These are phyloP conservation scores for Thamnophis sirtalis DNA, from an alignment of 2,113 vertebrate species.

Conservation along the genomic window DNA sequence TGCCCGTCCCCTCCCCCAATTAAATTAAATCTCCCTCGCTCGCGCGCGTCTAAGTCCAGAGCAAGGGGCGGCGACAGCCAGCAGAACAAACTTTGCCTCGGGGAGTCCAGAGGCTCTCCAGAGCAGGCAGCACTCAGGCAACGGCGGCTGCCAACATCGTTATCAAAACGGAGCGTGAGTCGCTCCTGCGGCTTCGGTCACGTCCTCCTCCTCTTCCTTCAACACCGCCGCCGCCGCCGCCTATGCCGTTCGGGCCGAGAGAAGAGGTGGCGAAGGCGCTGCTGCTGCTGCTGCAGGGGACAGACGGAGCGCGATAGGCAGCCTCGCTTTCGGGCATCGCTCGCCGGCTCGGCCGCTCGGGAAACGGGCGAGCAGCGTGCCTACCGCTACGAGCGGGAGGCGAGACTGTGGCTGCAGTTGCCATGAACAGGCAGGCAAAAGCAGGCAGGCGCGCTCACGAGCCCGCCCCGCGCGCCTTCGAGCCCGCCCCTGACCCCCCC, in stretches of 20 bases:
- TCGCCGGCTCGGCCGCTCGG: background rate
- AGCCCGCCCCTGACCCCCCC: background rate
- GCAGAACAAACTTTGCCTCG: background rate
- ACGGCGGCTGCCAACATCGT: background rate
- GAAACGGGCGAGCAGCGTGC: background rate
- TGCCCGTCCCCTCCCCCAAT: background rate
- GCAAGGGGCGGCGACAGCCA: background rate
- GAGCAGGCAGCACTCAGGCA: too few relatives aligned
- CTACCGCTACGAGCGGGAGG: conserved; percentile 33
- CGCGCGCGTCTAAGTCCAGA: background rate
- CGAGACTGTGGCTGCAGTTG: conserved; percentile 48
- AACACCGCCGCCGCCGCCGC: background rate
- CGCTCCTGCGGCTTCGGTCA: background rate
- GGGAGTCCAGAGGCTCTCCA: background rate
- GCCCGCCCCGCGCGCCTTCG: conserved; percentile 54
- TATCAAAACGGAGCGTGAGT: too few relatives aligned
- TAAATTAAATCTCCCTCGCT: background rate
- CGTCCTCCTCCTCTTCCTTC: background rate
- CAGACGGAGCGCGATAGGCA: background rate
- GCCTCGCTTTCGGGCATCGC: conserved; percentile 5
- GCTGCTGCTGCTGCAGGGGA: background rate
- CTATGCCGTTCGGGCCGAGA: background rate
- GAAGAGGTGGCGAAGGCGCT: background rate
- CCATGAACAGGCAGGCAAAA: conserved; percentile 19
- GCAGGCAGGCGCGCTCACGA: background rate